Percentiles rank a stretch among this genome's conserved stretches.
phyloP scores from a whole-genome alignment of 1,140 invertebrate species.

The Sipha flava region DNA sequence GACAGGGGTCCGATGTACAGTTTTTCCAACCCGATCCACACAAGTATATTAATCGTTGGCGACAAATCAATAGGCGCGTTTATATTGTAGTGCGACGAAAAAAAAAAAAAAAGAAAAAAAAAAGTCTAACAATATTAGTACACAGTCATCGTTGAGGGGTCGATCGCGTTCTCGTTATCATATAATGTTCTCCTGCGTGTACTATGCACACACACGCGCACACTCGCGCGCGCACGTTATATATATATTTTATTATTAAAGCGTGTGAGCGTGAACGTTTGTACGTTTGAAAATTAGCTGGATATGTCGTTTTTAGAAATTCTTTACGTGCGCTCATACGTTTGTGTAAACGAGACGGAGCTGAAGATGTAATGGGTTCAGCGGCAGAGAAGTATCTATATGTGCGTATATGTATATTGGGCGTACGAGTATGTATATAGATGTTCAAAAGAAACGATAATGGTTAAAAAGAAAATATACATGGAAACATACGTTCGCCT shows the following conservation, averaged over 20 bases:
- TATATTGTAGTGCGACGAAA: neutral
- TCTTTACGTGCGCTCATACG: too few species aligned
- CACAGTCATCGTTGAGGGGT: slow-evolving; percentile 7
- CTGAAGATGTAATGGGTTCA: too few species aligned
- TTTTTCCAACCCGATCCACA: neutral
- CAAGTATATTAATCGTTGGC: neutral
- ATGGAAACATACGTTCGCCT: too few species aligned
- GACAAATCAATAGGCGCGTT: neutral
- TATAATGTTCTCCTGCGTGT: neutral
- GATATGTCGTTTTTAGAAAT: neutral
- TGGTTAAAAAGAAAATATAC: too few species aligned
- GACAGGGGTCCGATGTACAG: neutral
- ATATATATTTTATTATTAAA: neutral
- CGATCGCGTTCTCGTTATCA: neutral
- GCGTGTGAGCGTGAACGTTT: too few species aligned
- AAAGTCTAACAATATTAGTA: neutral
- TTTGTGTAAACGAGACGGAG: too few species aligned
- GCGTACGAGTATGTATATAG: too few species aligned
- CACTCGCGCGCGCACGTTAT: too few species aligned
- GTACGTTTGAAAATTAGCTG: neutral
- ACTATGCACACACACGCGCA: too few species aligned
- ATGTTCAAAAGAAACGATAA: too few species aligned
- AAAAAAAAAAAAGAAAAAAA: neutral
- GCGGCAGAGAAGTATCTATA: too few species aligned
- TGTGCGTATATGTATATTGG: too few species aligned